A percentile compares a stretch with the other conserved stretches of the same genome.
These are phyloP conservation scores for Leucophora obtusa DNA, from an alignment of 2,888 invertebrate genomes.

Conservation along the genomic window DNA sequence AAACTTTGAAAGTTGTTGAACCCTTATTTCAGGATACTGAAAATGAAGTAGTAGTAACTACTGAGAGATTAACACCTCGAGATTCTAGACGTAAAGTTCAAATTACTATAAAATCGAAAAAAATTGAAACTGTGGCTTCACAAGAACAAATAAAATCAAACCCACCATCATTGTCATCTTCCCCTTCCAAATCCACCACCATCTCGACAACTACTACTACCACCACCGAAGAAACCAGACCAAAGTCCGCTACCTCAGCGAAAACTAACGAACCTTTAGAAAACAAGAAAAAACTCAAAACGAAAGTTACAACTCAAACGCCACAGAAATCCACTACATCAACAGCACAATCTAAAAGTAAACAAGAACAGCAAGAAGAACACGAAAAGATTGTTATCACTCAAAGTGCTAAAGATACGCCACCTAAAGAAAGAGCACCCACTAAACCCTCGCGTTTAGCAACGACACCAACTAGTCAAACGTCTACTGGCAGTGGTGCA, in stretches of 20 bases:
- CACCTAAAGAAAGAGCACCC: slow-evolving; percentile 77
- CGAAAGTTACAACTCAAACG: slow-evolving; percentile 55
- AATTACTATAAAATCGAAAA: slow-evolving; percentile 76
- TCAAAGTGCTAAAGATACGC: slow-evolving; percentile 76
- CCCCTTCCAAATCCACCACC: slow-evolving; percentile 22
- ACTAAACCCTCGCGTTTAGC: slow-evolving; percentile 74
- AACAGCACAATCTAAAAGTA: slow-evolving; percentile 63
- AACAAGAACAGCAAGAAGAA: slow-evolving; percentile 71
- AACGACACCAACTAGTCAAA: slow-evolving; percentile 50
- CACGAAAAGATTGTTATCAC: slow-evolving; percentile 73
- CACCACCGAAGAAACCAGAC: slow-evolving; percentile 39
- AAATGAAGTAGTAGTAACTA: slow-evolving; percentile 57
- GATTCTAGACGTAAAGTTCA: slow-evolving; percentile 72
- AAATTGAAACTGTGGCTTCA: slow-evolving; percentile 60
- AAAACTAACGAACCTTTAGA: slow-evolving; percentile 49
- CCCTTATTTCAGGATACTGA: slow-evolving; percentile 55
- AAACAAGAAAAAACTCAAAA: slow-evolving; percentile 62
- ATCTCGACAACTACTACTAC: slow-evolving; percentile 41
- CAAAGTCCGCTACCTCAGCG: slow-evolving; percentile 11
- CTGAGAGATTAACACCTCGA: slow-evolving; percentile 54
- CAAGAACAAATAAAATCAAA: slow-evolving; percentile 36
- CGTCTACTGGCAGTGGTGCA: slow-evolving; percentile 68
- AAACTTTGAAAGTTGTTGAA: slow-evolving; percentile 25
- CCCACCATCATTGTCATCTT: slow-evolving; percentile 54
- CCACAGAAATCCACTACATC: slow-evolving; percentile 50